These are phyloP conservation scores for Gracilinanus agilis DNA, from an alignment of 2,113 vertebrate species.

Conservation along the genomic window DNA sequence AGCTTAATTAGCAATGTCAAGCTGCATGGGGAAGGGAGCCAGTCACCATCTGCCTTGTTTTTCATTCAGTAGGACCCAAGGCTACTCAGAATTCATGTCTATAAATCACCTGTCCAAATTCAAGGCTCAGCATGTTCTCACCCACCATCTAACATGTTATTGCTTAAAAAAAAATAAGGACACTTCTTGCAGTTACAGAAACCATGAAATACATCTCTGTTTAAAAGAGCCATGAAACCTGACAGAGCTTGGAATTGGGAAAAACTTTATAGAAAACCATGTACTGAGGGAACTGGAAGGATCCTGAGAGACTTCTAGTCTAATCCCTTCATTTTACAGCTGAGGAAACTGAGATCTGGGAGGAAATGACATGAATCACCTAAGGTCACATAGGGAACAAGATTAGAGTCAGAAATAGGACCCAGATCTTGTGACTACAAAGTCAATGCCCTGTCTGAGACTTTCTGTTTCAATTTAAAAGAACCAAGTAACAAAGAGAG, in stretches of 20 bases:
- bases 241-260: not conserved
- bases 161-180: no score
- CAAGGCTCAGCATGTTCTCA: constrained; percentile 48
- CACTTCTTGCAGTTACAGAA: not conserved
- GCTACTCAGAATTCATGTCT: constrained; percentile 54
- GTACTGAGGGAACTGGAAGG: not conserved
- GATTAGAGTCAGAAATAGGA: no score
- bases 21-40: constrained; percentile 58
- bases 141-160: constrained; percentile 11
- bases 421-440: no score
- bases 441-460: no score
- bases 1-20: constrained; percentile 56
- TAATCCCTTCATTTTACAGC: no score
- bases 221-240: not conserved
- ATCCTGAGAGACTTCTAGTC: not conserved
- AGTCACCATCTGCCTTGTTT: constrained; percentile 56
- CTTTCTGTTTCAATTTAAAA: not conserved
- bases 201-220: not conserved
- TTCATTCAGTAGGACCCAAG: constrained; percentile 57
- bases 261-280: not conserved
- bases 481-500: not conserved
- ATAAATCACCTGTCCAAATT: constrained; percentile 48
- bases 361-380: no score
- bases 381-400: no score
- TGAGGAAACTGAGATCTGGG: no score